Conservation (phyloP, 2,888 invertebrate genomes). For the Lasiommata megera region DNA sequence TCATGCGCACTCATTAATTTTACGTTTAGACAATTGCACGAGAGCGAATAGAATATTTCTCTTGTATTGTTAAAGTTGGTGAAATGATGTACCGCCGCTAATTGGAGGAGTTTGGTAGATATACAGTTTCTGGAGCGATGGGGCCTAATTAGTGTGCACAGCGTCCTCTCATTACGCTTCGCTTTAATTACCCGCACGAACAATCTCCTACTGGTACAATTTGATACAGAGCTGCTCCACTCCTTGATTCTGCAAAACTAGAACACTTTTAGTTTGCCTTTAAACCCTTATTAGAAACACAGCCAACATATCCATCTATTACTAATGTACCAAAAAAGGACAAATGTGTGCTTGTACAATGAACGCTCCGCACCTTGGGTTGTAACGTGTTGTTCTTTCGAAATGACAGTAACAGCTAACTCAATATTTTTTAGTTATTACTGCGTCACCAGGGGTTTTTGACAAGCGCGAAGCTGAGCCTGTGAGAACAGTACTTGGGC, state of each 20-base stretch:
- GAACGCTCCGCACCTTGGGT: no score
- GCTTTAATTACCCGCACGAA: conserved; percentile 64
- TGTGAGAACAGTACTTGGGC: no score
- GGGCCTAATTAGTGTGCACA: conserved; percentile 62
- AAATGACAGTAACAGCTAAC: no score
- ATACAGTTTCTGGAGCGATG: conserved; percentile 60
- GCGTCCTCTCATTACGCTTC: conserved; percentile 58
- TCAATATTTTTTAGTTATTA: no score
- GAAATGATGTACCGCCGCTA: conserved; percentile 46
- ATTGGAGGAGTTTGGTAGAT: conserved; percentile 59
- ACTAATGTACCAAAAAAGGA: no score
- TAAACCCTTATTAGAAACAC: conserved; percentile 13
- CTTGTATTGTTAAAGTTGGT: conserved; percentile 23
- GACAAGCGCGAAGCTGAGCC: no score
- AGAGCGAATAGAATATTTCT: conserved; percentile 17
- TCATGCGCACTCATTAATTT: conserved; percentile 3
- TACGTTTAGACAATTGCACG: conserved; percentile 1
- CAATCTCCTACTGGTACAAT: conserved; percentile 43
- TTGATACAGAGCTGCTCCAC: conserved; percentile 20
- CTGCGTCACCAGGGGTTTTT: no score
- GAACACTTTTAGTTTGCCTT: conserved; percentile 6
- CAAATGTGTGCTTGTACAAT: no score
- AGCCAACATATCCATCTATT: no score
- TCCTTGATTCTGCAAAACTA: conserved; percentile 2
- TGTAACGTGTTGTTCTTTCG: no score